Base-by-base conservation (phyloP, 2,113 vertebrate species). In the Cyrtonyx montezumae region DNA sequence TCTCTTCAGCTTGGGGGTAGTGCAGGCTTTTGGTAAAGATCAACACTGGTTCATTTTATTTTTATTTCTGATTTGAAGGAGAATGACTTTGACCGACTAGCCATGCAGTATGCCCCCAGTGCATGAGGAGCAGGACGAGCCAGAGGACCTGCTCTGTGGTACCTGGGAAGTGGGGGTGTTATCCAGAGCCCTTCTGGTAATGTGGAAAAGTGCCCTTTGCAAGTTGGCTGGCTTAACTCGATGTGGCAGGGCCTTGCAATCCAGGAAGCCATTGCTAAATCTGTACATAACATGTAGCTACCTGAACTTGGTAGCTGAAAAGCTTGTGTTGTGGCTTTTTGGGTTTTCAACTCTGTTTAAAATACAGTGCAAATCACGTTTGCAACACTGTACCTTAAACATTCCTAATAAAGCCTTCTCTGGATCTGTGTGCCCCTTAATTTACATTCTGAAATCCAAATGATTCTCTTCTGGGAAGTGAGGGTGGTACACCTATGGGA, bases 21-120 rank as follows among this genome's bases (percentile, higher is more conserved):
- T 1, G 28, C 6, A 9, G 42, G 2, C 25, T 40, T 14, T 16
- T 37, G 15, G 48, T 7, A 0, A 25, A 13, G 21, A 42, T 58
- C 10, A 5, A 37, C 12, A 2, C 40, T 5, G 26, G 9, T 45
- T 74, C 4, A 1, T 53, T 76, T 37, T 86, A 0, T 42, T 75
- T 42, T 13, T 73, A 8, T 74, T 65, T 51, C 25, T 93, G 91
- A 26, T 70, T 91, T 40, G 16, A 95, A 99, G 99, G 99, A 99
- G 96, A 99, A 99, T 9, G 99, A 99, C 83, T 99, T 99, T 88
- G 99, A 99, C 90, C 97, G 99, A n/a, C 98, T 99, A 37, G 97
- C 94, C 9, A 96, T 99, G 95, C 99, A 99, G 71, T 99, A 99
- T 0, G 96, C 98, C 2, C 98, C 99, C 74, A 98, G 98, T 0